Evolutionary conservation across 2,888 invertebrate genomes (phyloP), one percentile per base, ranked within the genome.

Genomic region (Selenia dentaria): DNA sequence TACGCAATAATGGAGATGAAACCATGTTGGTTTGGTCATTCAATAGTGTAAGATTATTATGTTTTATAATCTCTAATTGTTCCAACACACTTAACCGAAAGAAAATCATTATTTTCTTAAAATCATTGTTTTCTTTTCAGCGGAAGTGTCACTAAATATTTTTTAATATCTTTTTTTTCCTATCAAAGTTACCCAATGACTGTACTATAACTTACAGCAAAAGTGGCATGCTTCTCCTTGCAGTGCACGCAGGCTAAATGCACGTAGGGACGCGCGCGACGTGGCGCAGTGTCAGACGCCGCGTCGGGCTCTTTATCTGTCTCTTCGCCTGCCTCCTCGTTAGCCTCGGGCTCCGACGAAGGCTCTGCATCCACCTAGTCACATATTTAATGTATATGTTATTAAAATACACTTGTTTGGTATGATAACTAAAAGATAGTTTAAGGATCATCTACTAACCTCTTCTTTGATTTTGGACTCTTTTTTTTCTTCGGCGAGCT

Each of bases 171-270:
- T n/a, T n/a, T n/a, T n/a, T n/a, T n/a, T n/a, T n/a, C n/a, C n/a
- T n/a, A n/a, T n/a, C n/a, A n/a, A n/a, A n/a, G n/a, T n/a, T n/a
- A n/a, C n/a, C n/a, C n/a, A n/a, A n/a, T n/a, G n/a, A n/a, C n/a
- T n/a, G n/a, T 16, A 16, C 4, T 16, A 16, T 16, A 16, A 10
- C 20, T 8, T 61, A 94, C 94, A 70, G 93, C 93, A 69, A 96
- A 96, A 5, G 95, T 96, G 5, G 94, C 91, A 59, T 94, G 94
- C 68, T 94, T 94, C 64, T 94, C 92, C 57, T 93, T 92, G 76
- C 96, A 96, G 73, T 96, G 96, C 1, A 95, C 95, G 69, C 96
- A 96, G 20, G 92, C 88, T 28, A 96, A 86, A 59, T 94, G 94
- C 45, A 96, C 95, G 70, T 93, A 95, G 20, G 91, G 64, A 2